These are phyloP conservation scores for Trichogramma dendrolimi DNA, from an alignment of 2,888 invertebrate genomes.

Conservation along the genomic window DNA sequence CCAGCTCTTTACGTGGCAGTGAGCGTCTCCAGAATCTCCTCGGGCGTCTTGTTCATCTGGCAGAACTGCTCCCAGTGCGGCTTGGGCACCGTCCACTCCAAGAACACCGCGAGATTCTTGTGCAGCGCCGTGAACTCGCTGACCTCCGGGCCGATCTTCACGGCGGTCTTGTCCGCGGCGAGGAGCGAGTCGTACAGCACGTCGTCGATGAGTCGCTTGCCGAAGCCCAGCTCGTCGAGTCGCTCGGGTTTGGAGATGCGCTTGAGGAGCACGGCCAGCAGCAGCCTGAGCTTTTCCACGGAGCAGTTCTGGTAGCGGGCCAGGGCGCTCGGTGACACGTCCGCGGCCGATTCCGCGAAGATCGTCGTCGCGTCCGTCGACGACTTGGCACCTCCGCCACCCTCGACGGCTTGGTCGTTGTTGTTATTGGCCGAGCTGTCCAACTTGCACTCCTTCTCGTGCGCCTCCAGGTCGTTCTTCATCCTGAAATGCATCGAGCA, in stretches of 20 bases:
- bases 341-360: conserved; percentile 15
- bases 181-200: conserved; percentile 74
- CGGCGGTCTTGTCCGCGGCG: conserved; percentile 68
- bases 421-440: background rate
- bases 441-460: conserved; percentile 52
- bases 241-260: conserved; percentile 78
- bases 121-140: conserved; percentile 65
- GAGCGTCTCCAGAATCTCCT: conserved; percentile 73
- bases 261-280: conserved; percentile 75
- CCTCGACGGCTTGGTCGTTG: background rate
- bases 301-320: conserved; percentile 58
- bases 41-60: conserved; percentile 70
- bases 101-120: conserved; percentile 70
- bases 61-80: conserved; percentile 73
- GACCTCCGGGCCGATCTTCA: conserved; percentile 56
- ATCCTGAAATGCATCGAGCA: conserved; percentile 73
- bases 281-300: conserved; percentile 71
- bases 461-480: conserved; percentile 68
- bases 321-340: conserved; percentile 35
- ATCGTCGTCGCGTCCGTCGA: conserved; percentile 33
- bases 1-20: conserved; percentile 52
- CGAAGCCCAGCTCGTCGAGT: conserved; percentile 73
- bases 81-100: conserved; percentile 77
- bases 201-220: conserved; percentile 73
- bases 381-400: conserved; percentile 22